Evolutionary conservation across 2,113 vertebrate genomes (phyloP), one percentile per base, ranked within the genome.

Genomic region (Puffinus mauretanicus): DNA sequence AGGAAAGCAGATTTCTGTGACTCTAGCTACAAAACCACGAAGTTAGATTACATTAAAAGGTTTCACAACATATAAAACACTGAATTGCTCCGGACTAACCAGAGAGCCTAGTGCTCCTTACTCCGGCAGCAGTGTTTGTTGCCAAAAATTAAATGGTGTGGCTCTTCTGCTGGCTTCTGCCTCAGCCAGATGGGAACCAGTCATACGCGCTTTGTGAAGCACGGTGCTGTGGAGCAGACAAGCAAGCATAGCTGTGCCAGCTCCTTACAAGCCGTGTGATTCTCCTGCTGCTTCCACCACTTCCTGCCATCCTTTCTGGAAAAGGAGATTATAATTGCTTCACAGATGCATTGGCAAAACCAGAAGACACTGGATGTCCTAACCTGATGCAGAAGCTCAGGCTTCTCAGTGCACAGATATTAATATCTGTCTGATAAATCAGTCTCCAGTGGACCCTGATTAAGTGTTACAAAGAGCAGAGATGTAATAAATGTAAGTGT

Each of bases 171-270:
- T 82, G 44, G 26, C 70, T 90, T 73, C 26, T 61, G 3, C 58
- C 42, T 80, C 69, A 87, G 34, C 42, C 64, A 57, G 34, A 51
- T 27, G 24, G 38, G 36, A 94, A 61, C 3, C 30, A 71, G 42
- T 36, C 47, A 47, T 29, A 38, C 1, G 1, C 0, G 4, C 12
- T 83, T 42, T 62, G 38, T 80, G 36, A 83, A 40, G 25, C 40
- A 71, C 0, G 0, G 29, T 71, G 40, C 40, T 1, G 0, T 24
- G 11, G 46, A 90, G 72, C 34, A 70, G 40, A 80, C 1, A 4
- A 60, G 15, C 36, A 70, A 40, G 10, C 2, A 5, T 26, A n/a
- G 30, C 30, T 47, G 29, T 70, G 51, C 38, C 40, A 70, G 11
- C 27, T 34, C 16, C 46, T 83, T 60, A 55, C 32, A 70, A 75